A percentile compares a stretch with the other conserved stretches of the same genome.
These are phyloP conservation scores for Parazoanthus swiftii DNA, from an alignment of 92 coral and sea anemone species.

Conservation along the genomic window DNA sequence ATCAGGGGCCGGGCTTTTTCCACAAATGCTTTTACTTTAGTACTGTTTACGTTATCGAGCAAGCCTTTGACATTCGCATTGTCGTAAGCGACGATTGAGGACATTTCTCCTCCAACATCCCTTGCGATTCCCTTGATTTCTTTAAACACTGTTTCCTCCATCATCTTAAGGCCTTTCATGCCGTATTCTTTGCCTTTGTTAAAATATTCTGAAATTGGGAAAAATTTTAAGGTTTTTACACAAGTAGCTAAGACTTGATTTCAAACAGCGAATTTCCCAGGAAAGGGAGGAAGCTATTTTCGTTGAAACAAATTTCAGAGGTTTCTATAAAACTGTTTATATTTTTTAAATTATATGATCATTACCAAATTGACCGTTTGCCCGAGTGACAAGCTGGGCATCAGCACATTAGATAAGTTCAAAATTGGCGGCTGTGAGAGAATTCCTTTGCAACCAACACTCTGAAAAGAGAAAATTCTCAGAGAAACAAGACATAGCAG, in stretches of 20 bases:
- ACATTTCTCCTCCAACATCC: slow-evolving; percentile 80
- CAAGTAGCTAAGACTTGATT: not conserved
- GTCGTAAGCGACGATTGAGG: slow-evolving; percentile 79
- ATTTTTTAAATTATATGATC: too few species aligned
- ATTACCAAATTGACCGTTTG: too few species aligned
- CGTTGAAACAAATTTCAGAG: too few species aligned
- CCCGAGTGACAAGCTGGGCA: too few species aligned
- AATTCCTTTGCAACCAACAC: too few species aligned
- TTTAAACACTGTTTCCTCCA: slow-evolving; percentile 73
- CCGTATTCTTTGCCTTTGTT: slow-evolving; percentile 68
- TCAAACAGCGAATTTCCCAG: not conserved
- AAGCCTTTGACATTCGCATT: slow-evolving; percentile 82
- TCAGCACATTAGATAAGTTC: too few species aligned
- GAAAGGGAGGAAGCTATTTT: not conserved
- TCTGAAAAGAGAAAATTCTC: too few species aligned
- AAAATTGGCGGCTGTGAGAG: too few species aligned
- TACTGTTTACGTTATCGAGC: slow-evolving; percentile 86
- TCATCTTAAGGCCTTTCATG: slow-evolving; percentile 66
- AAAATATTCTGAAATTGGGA: slow-evolving; percentile 52
- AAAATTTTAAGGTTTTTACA: not conserved
- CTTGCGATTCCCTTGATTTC: slow-evolving; percentile 74
- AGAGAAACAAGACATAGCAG: too few species aligned
- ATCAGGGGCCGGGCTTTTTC: slow-evolving; percentile 88
- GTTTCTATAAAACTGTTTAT: too few species aligned
- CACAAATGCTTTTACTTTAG: slow-evolving; percentile 77